Evolutionary conservation across 23 tunicate genomes (phyloP), one percentile per base, ranked within the genome.

Genomic region (Halocynthia aurantium): DNA sequence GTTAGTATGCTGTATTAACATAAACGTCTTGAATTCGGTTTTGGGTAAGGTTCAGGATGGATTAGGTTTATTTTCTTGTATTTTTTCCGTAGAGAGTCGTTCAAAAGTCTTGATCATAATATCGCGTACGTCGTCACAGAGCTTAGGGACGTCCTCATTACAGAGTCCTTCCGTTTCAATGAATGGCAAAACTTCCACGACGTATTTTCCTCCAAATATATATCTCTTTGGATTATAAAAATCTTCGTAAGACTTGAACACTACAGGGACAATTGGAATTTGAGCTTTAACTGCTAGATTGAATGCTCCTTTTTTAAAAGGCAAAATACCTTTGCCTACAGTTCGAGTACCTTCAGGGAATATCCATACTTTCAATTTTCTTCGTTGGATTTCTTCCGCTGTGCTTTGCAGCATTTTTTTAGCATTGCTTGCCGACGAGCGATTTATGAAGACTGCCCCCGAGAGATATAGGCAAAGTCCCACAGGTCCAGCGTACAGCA

Each of bases 221-320:
- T 72, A 10, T 51, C 6, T 72, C n/a, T 44, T 44, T 10, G 76
- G 76, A 50, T 44, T 20, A 17, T 72, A 72, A 44, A 72, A 72
- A 13, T 72, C 76, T 2, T 55, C 13, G 50, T 72, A 72, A 11
- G 76, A 72, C 51, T 72, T 72, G 18, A 72, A 72, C 15, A 72
- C 76, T 11, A 72, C 57, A 9, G 76, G 76, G 13, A 72, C 76
- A 72, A 72, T 44, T 12, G 76, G 76, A 51, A 72, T 72, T 56
- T 72, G 76, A 10, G 76, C 76, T 10, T 4, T 49, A 2, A 72
- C 76, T 10, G 76, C 76, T 13, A 72, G 76, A 50, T 72, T 72
- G 76, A 72, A 72, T 13, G 76, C 76, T 10, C 76, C 76, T 50
- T 72, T 72, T 6, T 72, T 72, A 5, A 72, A 72, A 10, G 76